Conservation (phyloP, 2,888 invertebrate genomes). For the Acleris cristana region DNA sequence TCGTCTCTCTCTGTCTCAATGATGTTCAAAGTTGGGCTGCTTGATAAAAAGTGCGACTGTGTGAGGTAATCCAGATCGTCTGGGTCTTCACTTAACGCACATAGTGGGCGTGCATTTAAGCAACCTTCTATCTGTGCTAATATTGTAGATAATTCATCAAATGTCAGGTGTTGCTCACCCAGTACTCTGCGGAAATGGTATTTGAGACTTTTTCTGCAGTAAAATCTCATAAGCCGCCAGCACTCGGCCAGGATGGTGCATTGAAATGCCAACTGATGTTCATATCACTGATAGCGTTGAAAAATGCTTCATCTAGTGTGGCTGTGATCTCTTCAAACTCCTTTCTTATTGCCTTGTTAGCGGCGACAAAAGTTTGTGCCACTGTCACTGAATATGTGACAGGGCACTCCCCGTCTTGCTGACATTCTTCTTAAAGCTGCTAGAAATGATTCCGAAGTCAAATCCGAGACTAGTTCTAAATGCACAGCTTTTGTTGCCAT, state of each 20-base stretch:
- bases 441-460: constrained; percentile 24
- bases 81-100: neutral
- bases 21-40: neutral
- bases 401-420: constrained; percentile 7
- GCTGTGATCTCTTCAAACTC: constrained; percentile 12
- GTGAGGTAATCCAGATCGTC: too few relatives aligned
- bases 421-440: constrained; percentile 15
- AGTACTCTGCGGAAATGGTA: constrained; percentile 3
- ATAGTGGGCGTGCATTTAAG: constrained; percentile 4
- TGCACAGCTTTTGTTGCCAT: constrained; percentile 39
- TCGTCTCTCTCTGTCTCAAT: constrained; percentile 10
- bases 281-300: constrained; percentile 14
- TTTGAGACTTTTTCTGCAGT: neutral
- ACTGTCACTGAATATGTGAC: constrained; percentile 13
- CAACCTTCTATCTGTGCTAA: constrained; percentile 10
- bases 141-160: constrained; percentile 6
- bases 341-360: constrained; percentile 9
- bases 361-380: constrained; percentile 4
- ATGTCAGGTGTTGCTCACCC: constrained; percentile 8
- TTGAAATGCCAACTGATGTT: constrained; percentile 14
- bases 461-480: constrained; percentile 10
- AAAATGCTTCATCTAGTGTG: constrained; percentile 20
- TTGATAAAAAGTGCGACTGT: too few relatives aligned
- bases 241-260: constrained; percentile 1
- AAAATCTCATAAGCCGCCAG: neutral